Evolutionary conservation across 2,888 invertebrate species (phyloP).

Genomic region (Tricholauxania praeusta): DNA sequence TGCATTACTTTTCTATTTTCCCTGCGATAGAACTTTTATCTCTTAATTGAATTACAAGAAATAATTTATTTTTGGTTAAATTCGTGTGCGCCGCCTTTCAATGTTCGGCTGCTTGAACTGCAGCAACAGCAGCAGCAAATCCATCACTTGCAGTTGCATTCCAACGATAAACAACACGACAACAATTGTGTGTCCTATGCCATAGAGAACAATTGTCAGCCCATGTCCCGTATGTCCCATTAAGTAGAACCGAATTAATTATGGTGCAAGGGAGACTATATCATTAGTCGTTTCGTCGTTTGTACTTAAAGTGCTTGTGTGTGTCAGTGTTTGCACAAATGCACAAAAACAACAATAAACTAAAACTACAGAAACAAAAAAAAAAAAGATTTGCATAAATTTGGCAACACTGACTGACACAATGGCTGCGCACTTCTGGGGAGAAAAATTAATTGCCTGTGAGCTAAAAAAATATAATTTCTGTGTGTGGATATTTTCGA

Average conservation of each 20-base stretch:
- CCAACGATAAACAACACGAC: slow-evolving; percentile 2
- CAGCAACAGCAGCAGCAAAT: neutral
- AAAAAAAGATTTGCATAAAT: slow-evolving; percentile 5
- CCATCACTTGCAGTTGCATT: slow-evolving; percentile 5
- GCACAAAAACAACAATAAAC: neutral
- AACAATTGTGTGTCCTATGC: neutral
- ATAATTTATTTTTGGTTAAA: slow-evolving; percentile 43
- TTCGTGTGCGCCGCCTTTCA: neutral
- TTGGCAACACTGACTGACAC: slow-evolving; percentile 20
- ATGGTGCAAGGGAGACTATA: slow-evolving; percentile 19
- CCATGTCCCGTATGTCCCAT: slow-evolving; percentile 21
- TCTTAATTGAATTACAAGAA: slow-evolving; percentile 48
- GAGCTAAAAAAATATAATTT: neutral
- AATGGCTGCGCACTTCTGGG: slow-evolving; percentile 10
- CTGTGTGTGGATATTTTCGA: too few species aligned
- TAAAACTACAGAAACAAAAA: neutral
- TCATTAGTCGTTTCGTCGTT: neutral
- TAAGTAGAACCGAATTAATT: slow-evolving; percentile 24
- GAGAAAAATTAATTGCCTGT: slow-evolving; percentile 18
- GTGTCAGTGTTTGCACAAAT: neutral
- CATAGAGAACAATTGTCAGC: slow-evolving; percentile 10
- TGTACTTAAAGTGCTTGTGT: neutral
- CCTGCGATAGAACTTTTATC: slow-evolving; percentile 41
- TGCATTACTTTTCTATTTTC: neutral
- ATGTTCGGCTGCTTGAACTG: too few species aligned